Percentiles rank a stretch among this genome's conserved stretches.
phyloP scores from a whole-genome alignment of 2,113 vertebrate genomes.

The Synodontis membranacea region DNA sequence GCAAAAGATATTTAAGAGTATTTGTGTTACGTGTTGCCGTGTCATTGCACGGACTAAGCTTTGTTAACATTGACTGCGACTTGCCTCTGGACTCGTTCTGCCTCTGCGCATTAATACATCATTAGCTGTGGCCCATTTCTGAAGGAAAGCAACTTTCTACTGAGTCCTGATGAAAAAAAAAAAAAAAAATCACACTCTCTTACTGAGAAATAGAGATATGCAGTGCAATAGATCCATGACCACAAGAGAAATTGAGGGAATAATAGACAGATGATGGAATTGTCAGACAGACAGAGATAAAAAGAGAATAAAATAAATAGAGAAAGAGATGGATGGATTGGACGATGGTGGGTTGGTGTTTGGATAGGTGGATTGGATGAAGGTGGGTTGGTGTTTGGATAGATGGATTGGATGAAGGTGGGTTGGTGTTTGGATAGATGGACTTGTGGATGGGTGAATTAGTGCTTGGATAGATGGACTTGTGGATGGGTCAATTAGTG shows the following conservation, averaged over 20 bases:
- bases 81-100: neutral
- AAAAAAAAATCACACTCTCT: neutral
- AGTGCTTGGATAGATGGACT: neutral
- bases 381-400: too few species aligned
- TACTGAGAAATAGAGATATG: neutral
- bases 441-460: neutral
- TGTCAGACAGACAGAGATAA: constrained; percentile 44
- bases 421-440: too few species aligned
- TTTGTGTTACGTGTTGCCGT: neutral
- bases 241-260: neutral
- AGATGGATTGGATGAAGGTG: neutral
- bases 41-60: neutral
- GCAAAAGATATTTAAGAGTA: neutral
- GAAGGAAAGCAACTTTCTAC: constrained; percentile 20
- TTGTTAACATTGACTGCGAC: neutral
- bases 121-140: constrained; percentile 30
- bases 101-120: constrained; percentile 20
- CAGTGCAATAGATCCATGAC: neutral
- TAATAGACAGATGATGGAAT: neutral
- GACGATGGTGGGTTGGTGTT: too few species aligned
- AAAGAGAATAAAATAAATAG: constrained; percentile 21
- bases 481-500: neutral
- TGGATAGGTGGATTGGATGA: neutral
- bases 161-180: neutral
- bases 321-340: neutral